phyloP scores from a whole-genome alignment of 2,888 invertebrate species.

The Merodon equestris region DNA sequence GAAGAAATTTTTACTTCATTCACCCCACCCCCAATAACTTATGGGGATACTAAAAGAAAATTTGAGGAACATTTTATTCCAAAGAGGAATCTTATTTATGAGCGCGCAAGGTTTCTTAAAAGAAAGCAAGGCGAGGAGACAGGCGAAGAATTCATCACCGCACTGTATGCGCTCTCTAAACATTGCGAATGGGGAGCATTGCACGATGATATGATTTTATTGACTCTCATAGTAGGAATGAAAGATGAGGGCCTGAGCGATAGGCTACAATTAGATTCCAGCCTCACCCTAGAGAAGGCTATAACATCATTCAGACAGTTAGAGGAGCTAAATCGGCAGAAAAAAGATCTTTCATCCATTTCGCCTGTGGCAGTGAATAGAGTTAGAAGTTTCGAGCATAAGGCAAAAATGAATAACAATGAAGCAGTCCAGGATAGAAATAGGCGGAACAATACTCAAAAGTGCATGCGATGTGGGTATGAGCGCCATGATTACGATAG shows the following conservation, averaged over 20 bases:
- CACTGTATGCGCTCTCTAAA: neutral
- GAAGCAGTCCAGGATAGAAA: neutral
- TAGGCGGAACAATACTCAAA: neutral
- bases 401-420: neutral
- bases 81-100: slow-evolving; percentile 24
- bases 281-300: slow-evolving; percentile 16
- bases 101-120: slow-evolving; percentile 20
- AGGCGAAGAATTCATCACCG: slow-evolving; percentile 4
- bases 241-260: slow-evolving; percentile 17
- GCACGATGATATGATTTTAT: slow-evolving; percentile 18
- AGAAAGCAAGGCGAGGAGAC: slow-evolving; percentile 19
- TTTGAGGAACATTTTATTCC: slow-evolving; percentile 31
- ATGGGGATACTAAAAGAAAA: too few relatives aligned
- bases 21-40: too few relatives aligned
- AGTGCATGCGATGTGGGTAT: slow-evolving; percentile 28
- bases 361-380: too few relatives aligned
- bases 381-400: slow-evolving; percentile 10
- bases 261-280: slow-evolving; percentile 14
- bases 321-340: neutral
- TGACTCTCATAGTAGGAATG: slow-evolving; percentile 16
- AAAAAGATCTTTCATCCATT: too few relatives aligned
- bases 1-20: too few relatives aligned
- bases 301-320: slow-evolving; percentile 6
- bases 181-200: slow-evolving; percentile 18
- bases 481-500: slow-evolving; percentile 25